Percentiles rank a stretch among this genome's conserved stretches.
phyloP scores from a whole-genome alignment of 2,113 vertebrate species.

The Acanthisitta chloris region DNA sequence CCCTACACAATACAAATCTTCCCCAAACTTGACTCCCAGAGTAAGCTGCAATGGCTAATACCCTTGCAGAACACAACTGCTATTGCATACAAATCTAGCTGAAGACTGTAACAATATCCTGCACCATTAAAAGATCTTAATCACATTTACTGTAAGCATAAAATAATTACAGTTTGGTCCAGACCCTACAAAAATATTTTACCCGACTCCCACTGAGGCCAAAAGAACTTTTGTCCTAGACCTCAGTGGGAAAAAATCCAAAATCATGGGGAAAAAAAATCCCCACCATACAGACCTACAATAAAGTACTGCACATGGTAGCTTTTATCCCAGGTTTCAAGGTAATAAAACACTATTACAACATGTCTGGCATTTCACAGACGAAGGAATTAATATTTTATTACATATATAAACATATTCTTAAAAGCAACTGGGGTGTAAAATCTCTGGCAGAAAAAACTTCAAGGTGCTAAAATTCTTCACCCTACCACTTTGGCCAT shows the following conservation, averaged over 20 bases:
- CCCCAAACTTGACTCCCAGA: background rate
- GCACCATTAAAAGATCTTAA: slow-evolving; percentile 8
- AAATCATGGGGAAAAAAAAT: background rate
- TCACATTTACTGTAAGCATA: slow-evolving; percentile 17
- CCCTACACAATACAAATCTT: background rate
- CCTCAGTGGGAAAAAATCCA: background rate
- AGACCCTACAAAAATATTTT: slow-evolving; percentile 38
- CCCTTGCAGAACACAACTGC: background rate
- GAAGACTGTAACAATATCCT: background rate
- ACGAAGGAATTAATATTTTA: slow-evolving; percentile 42
- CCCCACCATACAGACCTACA: background rate
- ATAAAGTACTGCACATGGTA: background rate
- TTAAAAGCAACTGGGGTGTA: slow-evolving; percentile 47
- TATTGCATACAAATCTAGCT: background rate
- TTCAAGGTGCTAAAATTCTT: slow-evolving; percentile 13
- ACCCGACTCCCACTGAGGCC: background rate
- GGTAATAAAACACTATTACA: slow-evolving; percentile 39
- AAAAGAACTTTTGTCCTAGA: background rate
- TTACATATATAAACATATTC: slow-evolving; percentile 29
- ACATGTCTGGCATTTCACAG: slow-evolving; percentile 59
- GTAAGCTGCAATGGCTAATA: background rate
- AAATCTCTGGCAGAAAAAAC: slow-evolving; percentile 38
- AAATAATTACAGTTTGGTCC: slow-evolving; percentile 23
- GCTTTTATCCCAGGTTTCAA: slow-evolving; percentile 42
- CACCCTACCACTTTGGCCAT: background rate